Evolutionary conservation across 2,888 invertebrate species (phyloP).

Genomic region (Cecidostiba fungosa): DNA sequence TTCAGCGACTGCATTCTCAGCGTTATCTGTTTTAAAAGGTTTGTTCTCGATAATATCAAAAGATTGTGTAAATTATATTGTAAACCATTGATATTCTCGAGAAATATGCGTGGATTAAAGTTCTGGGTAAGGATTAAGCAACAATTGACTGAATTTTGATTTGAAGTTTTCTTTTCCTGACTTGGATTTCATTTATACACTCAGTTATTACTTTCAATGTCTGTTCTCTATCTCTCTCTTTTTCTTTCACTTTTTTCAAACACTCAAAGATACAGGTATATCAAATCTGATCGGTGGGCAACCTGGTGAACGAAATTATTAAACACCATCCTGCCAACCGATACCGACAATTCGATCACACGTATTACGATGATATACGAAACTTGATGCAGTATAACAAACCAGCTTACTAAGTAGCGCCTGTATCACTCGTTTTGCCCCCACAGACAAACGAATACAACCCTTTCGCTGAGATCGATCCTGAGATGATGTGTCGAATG

Average conservation of each 20-base stretch:
- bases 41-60: conserved; percentile 57
- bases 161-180: neutral
- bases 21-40: conserved; percentile 51
- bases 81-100: conserved; percentile 61
- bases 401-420: conserved; percentile 24
- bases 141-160: conserved; percentile 30
- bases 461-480: neutral
- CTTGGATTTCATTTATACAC: neutral
- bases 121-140: conserved; percentile 42
- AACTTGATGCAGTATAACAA: conserved; percentile 16
- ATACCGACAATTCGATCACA: neutral
- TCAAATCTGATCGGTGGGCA: neutral
- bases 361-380: neutral
- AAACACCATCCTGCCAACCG: neutral
- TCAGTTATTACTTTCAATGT: conserved; percentile 15
- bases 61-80: too few species aligned
- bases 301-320: too few species aligned
- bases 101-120: conserved; percentile 36
- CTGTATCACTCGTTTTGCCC: conserved; percentile 27
- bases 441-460: neutral
- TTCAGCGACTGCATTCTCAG: conserved; percentile 57
- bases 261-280: conserved; percentile 17
- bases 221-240: neutral
- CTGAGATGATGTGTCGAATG: neutral
- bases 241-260: neutral